Conservation (phyloP, 2,797 vertebrate species). For the Rhincodon typus region DNA sequence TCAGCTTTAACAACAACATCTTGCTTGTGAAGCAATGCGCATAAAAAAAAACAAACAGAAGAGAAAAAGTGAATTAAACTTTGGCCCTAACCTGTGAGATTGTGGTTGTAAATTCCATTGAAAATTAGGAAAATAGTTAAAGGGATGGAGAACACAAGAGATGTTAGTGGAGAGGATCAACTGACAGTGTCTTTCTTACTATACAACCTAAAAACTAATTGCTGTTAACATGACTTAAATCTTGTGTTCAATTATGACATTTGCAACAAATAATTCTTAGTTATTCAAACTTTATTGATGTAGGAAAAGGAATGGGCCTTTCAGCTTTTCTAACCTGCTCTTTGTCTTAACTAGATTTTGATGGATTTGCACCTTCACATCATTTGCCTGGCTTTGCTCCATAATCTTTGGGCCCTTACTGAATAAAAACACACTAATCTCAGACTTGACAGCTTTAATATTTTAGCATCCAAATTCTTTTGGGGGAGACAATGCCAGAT, state of each 20-base stretch:
- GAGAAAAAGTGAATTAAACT: neutral
- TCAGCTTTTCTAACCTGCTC: neutral
- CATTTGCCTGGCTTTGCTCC: neutral
- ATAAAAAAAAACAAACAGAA: neutral
- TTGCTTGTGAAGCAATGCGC: neutral
- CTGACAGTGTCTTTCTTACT: neutral
- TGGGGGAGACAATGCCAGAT: neutral
- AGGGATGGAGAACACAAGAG: conserved; percentile 21
- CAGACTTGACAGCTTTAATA: neutral
- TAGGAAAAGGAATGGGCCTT: neutral
- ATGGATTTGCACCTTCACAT: neutral
- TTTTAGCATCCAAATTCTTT: neutral
- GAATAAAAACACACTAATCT: neutral
- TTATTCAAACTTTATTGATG: neutral
- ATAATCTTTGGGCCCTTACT: neutral
- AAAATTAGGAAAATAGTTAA: too few relatives aligned
- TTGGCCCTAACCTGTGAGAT: neutral
- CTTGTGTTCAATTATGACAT: neutral
- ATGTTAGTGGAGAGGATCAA: neutral
- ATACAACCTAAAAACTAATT: neutral
- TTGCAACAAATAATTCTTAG: neutral
- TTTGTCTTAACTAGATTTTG: neutral
- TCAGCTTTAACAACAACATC: conserved; percentile 5
- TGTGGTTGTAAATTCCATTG: neutral
- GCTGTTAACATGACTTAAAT: neutral